Base-by-base conservation (phyloP, 2,797 vertebrate genomes). In the Phyllotis vaccarum region DNA sequence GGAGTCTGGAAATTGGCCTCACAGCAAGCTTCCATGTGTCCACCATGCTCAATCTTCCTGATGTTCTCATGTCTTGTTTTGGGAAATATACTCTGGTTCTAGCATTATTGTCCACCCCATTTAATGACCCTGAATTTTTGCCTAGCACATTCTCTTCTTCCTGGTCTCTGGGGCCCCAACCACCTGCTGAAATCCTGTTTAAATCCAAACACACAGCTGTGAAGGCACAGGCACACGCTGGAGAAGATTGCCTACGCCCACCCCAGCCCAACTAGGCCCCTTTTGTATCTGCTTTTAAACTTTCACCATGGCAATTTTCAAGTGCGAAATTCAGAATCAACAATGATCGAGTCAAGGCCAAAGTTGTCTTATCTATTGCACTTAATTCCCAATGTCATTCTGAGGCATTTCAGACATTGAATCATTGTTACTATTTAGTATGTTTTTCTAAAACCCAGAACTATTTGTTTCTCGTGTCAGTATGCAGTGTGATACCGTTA, bases 1-100 rank as follows among this genome's bases (percentile, higher is more conserved):
- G 60, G 83, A 76, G 17, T 52, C 83, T 90, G 86, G 89, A 93
- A 90, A 79, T 81, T 6, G 43, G n/a, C 70, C 91, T 91, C 91
- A 49, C 0, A 76, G 95, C 89, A 72, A 80, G 75, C 14, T 17
- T 83, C 87, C 56, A 2, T 94, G 86, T 82, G 68, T 79, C 82
- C 62, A 0, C 56, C 54, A 88, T 40, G 60, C 21, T 89, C 58
- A 62, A 27, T 31, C 66, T 81, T 92, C 68, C 85, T 97, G 70
- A 29, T 83, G 52, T 27, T 3, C 74, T 81, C 46, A 46, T 46
- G 56, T n/a, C 49, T 62, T 68, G 68, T 34, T 40, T 86, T 81
- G 83, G 80, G 31, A 90, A 49, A 37, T 54, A 10, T 12, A 62
- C 34, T 31, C 54, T 31, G 3, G 11, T 52, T 75, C 79, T 40